phyloP scores from a whole-genome alignment of 2,888 invertebrate genomes.

The Stratiomys singularior region DNA sequence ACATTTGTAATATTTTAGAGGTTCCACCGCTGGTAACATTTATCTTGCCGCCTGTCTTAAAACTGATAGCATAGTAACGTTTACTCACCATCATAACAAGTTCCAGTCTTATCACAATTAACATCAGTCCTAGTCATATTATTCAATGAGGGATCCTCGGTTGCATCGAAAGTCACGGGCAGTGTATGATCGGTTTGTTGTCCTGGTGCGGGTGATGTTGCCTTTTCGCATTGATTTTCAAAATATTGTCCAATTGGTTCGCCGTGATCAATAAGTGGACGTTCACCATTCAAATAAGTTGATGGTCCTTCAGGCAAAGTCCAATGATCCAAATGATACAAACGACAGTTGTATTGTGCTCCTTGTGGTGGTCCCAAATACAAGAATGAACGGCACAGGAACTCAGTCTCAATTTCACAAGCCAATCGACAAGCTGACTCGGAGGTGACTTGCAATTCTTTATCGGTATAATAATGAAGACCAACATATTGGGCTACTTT shows the following conservation, averaged over 20 bases:
- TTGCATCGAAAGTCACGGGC: slow-evolving; percentile 81
- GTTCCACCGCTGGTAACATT: too few species aligned
- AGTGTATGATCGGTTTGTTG: slow-evolving; percentile 70
- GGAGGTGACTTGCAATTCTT: slow-evolving; percentile 89
- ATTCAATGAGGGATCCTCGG: slow-evolving; percentile 78
- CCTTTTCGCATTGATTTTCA: slow-evolving; percentile 87
- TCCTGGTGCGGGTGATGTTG: slow-evolving; percentile 56
- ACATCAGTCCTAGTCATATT: slow-evolving; percentile 82
- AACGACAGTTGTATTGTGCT: slow-evolving; percentile 87
- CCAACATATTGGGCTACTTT: slow-evolving; percentile 93
- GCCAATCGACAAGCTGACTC: slow-evolving; percentile 89
- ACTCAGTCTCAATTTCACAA: slow-evolving; percentile 92
- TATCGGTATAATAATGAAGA: slow-evolving; percentile 92
- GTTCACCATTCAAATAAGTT: slow-evolving; percentile 87
- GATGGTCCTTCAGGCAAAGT: slow-evolving; percentile 92
- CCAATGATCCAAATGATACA: slow-evolving; percentile 92
- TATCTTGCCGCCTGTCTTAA: too few species aligned
- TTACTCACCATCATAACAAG: slow-evolving; percentile 89
- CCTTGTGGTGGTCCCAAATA: slow-evolving; percentile 75
- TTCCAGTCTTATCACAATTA: slow-evolving; percentile 94
- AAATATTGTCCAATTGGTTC: slow-evolving; percentile 89
- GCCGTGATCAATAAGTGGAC: slow-evolving; percentile 91
- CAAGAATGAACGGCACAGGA: slow-evolving; percentile 86
- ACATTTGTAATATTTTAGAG: too few species aligned
- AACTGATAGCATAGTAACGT: too few species aligned